Evolutionary conservation across 2,797 vertebrate species (phyloP), one percentile per base, ranked within the genome.

Genomic region (Lophius americanus): DNA sequence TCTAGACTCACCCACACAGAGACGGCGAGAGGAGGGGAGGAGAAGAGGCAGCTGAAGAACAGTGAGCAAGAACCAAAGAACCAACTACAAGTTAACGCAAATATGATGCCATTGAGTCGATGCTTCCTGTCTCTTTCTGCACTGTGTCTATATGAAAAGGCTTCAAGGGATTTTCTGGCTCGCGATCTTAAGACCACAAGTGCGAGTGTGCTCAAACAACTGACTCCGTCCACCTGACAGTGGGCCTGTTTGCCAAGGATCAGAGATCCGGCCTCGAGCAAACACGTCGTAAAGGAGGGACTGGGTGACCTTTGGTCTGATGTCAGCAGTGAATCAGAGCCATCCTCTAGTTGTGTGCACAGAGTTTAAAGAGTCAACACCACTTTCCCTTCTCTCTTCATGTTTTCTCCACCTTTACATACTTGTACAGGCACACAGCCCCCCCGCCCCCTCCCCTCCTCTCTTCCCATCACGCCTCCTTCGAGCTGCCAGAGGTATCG

Each of bases 401-500:
- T 8, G 36, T 37, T 14, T 23, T 37, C 41, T 46, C 44, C 38
- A 14, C 88, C 75, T 82, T 70, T 71, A 42, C 72, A 59, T 65
- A 46, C 42, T 64, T 73, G 50, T 60, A 76, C 72, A 60, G 23
- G 23, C 23, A 23, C 50, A 47, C 68, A 78, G 60, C 59, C 81
- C 57, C 68, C 60, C 23, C 60, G 71, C 59, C 36, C 6, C 0
- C 58, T 44, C 38, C 54, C 51, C 47, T 10, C 47, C 14, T 14
- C 38, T 51, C 49, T 46, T 48, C 14, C 33, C 58, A 43, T 9
- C 47, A n/a, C 49, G 49, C 42, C 49, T 9, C 61, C 48, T 2
- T 41, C 23, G 7, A 35, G n/a, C 74, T 12, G 83, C 82, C 67
- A 6, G 60, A 88, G 85, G 90, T 91, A 91, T 91, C 70, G 83